Base-by-base conservation (phyloP, 2,113 vertebrate species). In the Ascaphus truei region DNA sequence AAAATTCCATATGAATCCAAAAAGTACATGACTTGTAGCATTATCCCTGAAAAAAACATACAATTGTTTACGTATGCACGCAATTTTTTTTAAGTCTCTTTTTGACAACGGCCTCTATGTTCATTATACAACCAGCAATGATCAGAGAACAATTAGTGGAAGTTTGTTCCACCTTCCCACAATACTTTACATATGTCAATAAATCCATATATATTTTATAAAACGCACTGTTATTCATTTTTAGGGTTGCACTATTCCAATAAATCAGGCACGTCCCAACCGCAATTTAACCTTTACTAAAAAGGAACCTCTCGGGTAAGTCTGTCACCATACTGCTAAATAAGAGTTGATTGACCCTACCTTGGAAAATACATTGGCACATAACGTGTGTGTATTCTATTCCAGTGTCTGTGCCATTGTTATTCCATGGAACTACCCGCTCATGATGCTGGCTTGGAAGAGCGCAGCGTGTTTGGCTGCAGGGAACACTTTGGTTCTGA, bases 381-480 rank as follows among this genome's bases (percentile, higher is more conserved):
- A 26, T 51, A 15, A 2, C 3, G 22, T 27, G 20, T 7, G 2
- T 26, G 30, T 3, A 0, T 1, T 36, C 0, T 67, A 3, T 20
- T 56, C 47, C 77, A 93, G 91, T 0, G 91, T 91, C 52, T 93
- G 92, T 33, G 92, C 89, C 58, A 92, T 93, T 26, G 82, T 93
- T 64, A 91, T 93, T 27, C 92, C 92, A 6, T 93, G 92, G 92
- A 93, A 93, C 55, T 93, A 93, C 58, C 92, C 92, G 0, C 78
- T 93, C 59, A 93, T 93, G 92, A 93, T 93, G 92, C 84, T 93
- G 48, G 91, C 92, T 0, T 93, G 92, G 92, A 93, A 93, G 61
- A 92, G 89, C 0, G 92, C 92, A 0, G 91, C 91, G 0, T 93
- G 92, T 37, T 56, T 93, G 77, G 92, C 92, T 3, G 92, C 91